A percentile compares a stretch with the other conserved stretches of the same genome.
phyloP scores from a whole-genome alignment of 2,797 vertebrate genomes.

The Gobionotothen gibberifrons region DNA sequence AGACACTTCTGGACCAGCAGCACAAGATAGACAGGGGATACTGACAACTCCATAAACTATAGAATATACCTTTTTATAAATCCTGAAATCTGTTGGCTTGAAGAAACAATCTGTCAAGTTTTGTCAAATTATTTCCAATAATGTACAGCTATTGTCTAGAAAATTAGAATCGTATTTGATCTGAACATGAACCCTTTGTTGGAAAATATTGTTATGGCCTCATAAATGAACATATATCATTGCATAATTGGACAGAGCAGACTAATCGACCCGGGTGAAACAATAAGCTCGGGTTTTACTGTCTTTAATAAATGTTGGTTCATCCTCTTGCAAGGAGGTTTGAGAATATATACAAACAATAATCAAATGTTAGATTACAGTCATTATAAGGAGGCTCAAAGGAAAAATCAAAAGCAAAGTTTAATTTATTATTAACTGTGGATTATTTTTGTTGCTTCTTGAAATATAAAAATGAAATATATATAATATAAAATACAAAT shows the following conservation, averaged over 20 bases:
- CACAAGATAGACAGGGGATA: conserved; percentile 83
- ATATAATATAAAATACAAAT: not conserved
- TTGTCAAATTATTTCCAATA: not conserved
- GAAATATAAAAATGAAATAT: not conserved
- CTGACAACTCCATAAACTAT: conserved; percentile 53
- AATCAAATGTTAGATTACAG: conserved; percentile 7
- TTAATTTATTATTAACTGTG: too few relatives aligned
- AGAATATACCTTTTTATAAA: not conserved
- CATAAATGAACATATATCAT: conserved; percentile 33
- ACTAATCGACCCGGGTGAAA: conserved; percentile 22
- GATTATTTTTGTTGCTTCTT: not conserved
- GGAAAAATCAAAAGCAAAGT: not conserved
- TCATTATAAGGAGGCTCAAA: conserved; percentile 2
- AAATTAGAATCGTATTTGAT: not conserved
- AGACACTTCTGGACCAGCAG: conserved; percentile 90
- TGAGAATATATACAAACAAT: conserved; percentile 28
- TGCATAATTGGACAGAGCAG: not conserved
- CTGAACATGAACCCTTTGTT: not conserved
- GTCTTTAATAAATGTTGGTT: conserved; percentile 30
- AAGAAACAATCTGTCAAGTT: not conserved
- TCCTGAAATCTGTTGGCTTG: not conserved
- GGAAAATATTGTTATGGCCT: not conserved
- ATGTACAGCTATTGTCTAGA: not conserved
- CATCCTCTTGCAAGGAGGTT: not conserved
- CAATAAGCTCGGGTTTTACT: conserved; percentile 29